phyloP scores from a whole-genome alignment of 2,113 vertebrate species.

The Pantherophis guttatus region DNA sequence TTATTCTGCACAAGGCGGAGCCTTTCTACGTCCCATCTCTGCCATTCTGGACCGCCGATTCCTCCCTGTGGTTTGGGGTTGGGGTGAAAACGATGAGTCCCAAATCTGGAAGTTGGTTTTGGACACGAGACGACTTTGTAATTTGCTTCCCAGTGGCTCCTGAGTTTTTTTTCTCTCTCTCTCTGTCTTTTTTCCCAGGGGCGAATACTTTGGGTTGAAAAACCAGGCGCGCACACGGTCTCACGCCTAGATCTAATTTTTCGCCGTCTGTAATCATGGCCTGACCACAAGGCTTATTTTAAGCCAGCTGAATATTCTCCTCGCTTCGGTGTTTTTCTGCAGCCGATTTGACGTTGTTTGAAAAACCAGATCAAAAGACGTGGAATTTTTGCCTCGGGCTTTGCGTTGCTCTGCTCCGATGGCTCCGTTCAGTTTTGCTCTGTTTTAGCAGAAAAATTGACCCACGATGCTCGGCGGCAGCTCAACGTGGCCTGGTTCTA shows the following conservation, averaged over 20 bases:
- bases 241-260: not conserved
- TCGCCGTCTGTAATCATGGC: not conserved
- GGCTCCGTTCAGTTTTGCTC: not conserved
- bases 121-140: conserved; percentile 13
- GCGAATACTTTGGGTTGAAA: not conserved
- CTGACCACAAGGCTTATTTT: not conserved
- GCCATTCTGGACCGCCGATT: not conserved
- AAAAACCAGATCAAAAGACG: not conserved
- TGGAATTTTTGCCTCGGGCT: rapidly evolving
- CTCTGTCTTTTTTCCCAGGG: not conserved
- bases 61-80: conserved; percentile 44
- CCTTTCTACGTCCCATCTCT: not conserved
- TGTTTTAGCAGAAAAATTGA: not conserved
- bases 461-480: not conserved
- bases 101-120: conserved; percentile 23
- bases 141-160: conserved; percentile 34
- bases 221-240: not conserved
- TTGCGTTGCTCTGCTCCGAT: not conserved
- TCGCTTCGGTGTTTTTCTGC: not conserved
- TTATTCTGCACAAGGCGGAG: no score
- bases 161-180: not conserved
- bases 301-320: not conserved
- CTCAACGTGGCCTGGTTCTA: not conserved
- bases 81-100: rapidly evolving
- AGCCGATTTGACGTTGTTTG: not conserved